Conservation (phyloP, 2,888 invertebrate species). For the Prosapia bicincta region DNA sequence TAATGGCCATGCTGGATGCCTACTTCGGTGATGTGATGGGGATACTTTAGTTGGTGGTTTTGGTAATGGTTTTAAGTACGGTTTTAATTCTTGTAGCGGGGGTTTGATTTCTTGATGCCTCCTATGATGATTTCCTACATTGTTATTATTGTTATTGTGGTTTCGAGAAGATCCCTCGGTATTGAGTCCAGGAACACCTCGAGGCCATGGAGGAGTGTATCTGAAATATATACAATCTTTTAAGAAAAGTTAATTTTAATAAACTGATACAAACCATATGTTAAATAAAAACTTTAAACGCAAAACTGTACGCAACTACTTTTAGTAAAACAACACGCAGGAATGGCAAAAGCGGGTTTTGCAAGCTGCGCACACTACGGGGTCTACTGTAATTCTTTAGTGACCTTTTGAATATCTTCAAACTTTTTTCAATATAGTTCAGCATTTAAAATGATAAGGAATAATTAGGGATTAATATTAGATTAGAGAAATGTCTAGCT, state of each 20-base stretch:
- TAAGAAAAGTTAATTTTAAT: background rate
- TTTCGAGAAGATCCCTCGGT: slow-evolving; percentile 21
- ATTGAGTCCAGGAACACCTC: slow-evolving; percentile 49
- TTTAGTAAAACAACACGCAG: background rate
- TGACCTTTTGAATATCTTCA: too few relatives aligned
- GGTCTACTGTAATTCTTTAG: too few relatives aligned
- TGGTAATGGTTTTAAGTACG: slow-evolving; percentile 40
- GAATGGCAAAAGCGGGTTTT: background rate
- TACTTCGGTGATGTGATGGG: slow-evolving; percentile 18
- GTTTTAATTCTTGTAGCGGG: slow-evolving; percentile 20
- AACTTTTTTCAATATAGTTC: too few relatives aligned
- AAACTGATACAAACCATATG: background rate
- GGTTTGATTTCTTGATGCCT: slow-evolving; percentile 20
- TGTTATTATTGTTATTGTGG: slow-evolving; percentile 28
- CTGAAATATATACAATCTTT: slow-evolving; percentile 33
- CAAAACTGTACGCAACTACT: background rate
- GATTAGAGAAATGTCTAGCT: too few relatives aligned
- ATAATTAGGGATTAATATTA: too few relatives aligned
- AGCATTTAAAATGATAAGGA: too few relatives aligned
- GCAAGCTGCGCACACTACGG: background rate
- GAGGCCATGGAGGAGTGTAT: slow-evolving; percentile 62
- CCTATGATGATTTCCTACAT: slow-evolving; percentile 24
- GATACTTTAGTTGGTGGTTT: slow-evolving; percentile 36
- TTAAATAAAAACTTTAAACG: background rate
- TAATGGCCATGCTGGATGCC: slow-evolving; percentile 27